Base-by-base conservation (phyloP, 2,113 vertebrate genomes). In the Hylia prasina region DNA sequence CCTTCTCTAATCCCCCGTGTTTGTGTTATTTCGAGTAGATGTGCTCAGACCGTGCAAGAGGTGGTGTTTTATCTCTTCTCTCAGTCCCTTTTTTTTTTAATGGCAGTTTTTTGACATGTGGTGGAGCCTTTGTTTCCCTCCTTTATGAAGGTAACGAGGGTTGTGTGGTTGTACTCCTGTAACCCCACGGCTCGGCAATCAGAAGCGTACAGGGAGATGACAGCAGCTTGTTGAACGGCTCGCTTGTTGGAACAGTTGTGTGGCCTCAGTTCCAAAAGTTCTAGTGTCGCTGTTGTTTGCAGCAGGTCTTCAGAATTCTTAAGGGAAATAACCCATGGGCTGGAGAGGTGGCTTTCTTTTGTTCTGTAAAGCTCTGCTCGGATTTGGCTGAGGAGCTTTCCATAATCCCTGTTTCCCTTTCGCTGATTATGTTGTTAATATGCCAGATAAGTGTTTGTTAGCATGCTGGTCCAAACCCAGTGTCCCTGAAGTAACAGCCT, bases 351-450 rank as follows among this genome's bases (percentile, higher is more conserved):
- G 60, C 63, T 87, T 82, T 40, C 87, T 72, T 90, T 93, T 96
- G 93, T 94, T 93, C 78, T 78, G 11, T 57, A 24, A 45, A 85
- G 76, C 65, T 90, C 54, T 79, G 0, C 33, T 73, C 0, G 18
- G 91, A 85, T 95, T 96, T 97, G 78, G 58, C 66, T 57, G 89
- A 96, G 91, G 47, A 96, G 94, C 82, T 95, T 96, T 93, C 86
- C 47, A n/a, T 96, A 93, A 92, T 83, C 76, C 80, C 60, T 35
- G 40, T 70, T 92, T 93, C 85, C 58, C 54, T 76, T 89, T 81
- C 37, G 31, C 69, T 82, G 80, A 31, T 87, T 75, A 25, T 72
- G 35, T 72, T 90, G 79, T 82, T 90, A 54, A 35, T 76, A 47
- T 66, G 84, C 85, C 54, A 70, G 9, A 40, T 39, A 82, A 88